Base-by-base conservation (phyloP, 2,888 invertebrate species). In the Trichopoda pennipes region DNA sequence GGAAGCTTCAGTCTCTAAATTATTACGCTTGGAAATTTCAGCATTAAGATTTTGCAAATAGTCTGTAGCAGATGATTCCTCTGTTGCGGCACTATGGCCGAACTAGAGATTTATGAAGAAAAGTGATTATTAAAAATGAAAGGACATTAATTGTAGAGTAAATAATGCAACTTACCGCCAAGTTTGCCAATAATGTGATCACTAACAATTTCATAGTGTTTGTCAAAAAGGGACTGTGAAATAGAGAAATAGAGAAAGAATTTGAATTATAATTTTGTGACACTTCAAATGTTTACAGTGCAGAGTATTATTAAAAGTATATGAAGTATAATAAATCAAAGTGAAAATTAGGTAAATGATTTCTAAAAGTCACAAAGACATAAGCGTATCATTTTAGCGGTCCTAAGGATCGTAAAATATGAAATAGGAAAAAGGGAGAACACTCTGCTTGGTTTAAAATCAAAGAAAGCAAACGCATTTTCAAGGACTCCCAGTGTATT, bases 41-140 rank as follows among this genome's bases (percentile, higher is more conserved):
- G 92, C 92, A 88, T 95, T 94, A 35, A 95, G 88, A 78, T 93
- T 92, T 70, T 92, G 86, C 84, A 96, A 92, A 86, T 94, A 94
- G 84, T 93, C 93, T 44, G 92, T 91, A 1, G 94, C 95, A 81
- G 92, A 92, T 6, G 92, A 92, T 80, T 94, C 93, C 61, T 89
- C 88, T 68, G 88, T 88, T 44, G 86, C 84, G 51, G 85, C 74
- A 8, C 86, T 86, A 58, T 86, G 79, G 19, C 86, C 72, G 2
- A 88, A 69, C 89, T 90, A 21, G 16, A 3, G 19, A 14, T 38
- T 38, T 19, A 16, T 35, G 4, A 38, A 16, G 23, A 14, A 17
- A 3, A 14, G 16, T 9, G 0, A 47, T n/a, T 1, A 44, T 2
- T 28, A 55, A 17, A 17, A 44, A 16, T 38, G 2, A 6, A 12